These are phyloP conservation scores for Falco peregrinus DNA, from an alignment of 2,797 vertebrate species.

Conservation along the genomic window DNA sequence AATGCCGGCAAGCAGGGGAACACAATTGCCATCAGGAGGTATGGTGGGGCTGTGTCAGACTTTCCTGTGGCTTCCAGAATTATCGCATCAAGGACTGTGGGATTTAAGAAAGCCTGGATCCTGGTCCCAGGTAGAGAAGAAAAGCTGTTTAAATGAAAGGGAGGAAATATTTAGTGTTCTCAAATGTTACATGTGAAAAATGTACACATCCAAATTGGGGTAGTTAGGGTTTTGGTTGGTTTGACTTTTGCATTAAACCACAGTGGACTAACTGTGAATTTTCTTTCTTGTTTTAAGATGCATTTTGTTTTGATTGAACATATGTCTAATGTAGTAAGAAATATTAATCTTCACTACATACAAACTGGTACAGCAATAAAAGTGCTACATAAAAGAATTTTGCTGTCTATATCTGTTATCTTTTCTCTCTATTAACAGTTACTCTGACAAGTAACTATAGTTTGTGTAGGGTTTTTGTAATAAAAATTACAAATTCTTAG, in stretches of 20 bases:
- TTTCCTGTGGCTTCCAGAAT: background rate
- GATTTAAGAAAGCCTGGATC: background rate
- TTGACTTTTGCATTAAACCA: background rate
- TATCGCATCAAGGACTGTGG: background rate
- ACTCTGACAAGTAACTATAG: background rate
- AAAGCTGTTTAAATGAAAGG: background rate
- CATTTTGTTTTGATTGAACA: background rate
- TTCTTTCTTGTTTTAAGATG: background rate
- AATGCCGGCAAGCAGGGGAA: background rate
- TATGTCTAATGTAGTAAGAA: background rate
- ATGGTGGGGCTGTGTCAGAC: background rate
- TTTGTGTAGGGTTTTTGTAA: background rate
- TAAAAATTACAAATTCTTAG: background rate
- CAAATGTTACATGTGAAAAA: background rate
- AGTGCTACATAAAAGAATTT: background rate
- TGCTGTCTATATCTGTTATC: background rate
- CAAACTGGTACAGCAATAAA: background rate
- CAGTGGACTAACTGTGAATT: background rate
- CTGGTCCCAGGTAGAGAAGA: background rate
- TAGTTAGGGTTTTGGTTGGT: background rate
- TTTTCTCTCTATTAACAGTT: background rate
- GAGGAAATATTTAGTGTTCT: background rate
- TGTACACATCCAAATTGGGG: fast-evolving
- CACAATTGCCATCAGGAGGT: background rate
- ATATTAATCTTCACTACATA: background rate